Evolutionary conservation across 2,797 vertebrate genomes (phyloP).

Genomic region (Nyctalus aviator): DNA sequence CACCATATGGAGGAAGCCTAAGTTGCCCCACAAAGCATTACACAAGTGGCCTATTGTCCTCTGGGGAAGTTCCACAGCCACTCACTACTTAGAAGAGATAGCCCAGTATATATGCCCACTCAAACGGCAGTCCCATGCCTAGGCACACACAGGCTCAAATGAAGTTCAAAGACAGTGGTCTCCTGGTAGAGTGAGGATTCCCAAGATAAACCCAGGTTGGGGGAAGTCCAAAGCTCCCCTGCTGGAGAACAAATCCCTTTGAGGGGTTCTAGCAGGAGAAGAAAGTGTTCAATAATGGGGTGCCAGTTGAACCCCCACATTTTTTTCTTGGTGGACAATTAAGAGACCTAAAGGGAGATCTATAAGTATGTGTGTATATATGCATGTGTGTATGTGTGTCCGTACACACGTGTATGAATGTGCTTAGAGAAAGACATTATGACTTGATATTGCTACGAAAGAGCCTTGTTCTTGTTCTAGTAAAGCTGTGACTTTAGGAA

Average conservation of each 20-base stretch:
- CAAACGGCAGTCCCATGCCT: not conserved
- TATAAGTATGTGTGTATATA: not conserved
- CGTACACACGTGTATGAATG: accelerated
- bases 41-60: not conserved
- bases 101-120: not conserved
- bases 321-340: not conserved
- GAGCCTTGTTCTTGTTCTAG: not conserved
- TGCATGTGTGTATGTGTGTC: not conserved
- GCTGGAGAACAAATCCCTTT: not conserved
- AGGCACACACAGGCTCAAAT: not conserved
- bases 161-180: not conserved
- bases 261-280: not conserved
- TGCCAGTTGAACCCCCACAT: not conserved
- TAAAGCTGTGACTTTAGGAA: not conserved
- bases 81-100: not conserved
- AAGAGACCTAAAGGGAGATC: not conserved
- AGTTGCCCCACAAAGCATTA: no score
- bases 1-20: not conserved
- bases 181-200: not conserved
- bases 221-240: not conserved
- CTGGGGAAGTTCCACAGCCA: not conserved
- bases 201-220: not conserved
- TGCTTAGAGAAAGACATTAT: not conserved
- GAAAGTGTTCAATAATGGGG: not conserved
- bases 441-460: not conserved